phyloP scores from a whole-genome alignment of 2,888 invertebrate genomes.

The Abrostola triplasia region DNA sequence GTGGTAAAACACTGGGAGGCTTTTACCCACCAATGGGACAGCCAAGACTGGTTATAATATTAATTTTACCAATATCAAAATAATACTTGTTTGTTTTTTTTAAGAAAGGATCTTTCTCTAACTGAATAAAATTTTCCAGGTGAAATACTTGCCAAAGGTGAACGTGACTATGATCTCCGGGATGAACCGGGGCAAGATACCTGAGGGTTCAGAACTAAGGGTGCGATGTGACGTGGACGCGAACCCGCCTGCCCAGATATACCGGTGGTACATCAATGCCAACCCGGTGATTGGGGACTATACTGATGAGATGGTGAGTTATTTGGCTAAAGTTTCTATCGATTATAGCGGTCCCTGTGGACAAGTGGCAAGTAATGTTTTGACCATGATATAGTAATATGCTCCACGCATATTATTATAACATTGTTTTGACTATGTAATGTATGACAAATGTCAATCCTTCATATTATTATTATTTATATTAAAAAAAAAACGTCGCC shows the following conservation, averaged over 20 bases:
- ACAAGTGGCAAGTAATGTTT: too few relatives aligned
- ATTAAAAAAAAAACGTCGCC: too few relatives aligned
- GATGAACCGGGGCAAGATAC: slow-evolving; percentile 63
- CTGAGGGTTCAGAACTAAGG: slow-evolving; percentile 77
- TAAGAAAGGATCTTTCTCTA: neutral
- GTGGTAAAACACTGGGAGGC: too few relatives aligned
- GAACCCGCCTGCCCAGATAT: slow-evolving; percentile 94
- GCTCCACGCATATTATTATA: too few relatives aligned
- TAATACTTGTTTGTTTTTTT: neutral
- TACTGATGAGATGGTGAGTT: slow-evolving; percentile 92
- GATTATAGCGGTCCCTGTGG: too few relatives aligned
- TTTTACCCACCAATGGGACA: too few relatives aligned
- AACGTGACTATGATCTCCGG: slow-evolving; percentile 85
- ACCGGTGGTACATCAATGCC: slow-evolving; percentile 96
- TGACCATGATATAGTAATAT: too few relatives aligned
- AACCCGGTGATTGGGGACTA: slow-evolving; percentile 94
- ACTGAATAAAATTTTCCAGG: slow-evolving; percentile 83
- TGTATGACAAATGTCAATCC: too few relatives aligned
- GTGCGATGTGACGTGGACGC: slow-evolving; percentile 94
- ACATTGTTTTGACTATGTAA: too few relatives aligned
- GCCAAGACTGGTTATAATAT: too few relatives aligned
- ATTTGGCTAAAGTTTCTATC: neutral
- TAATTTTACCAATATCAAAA: too few relatives aligned
- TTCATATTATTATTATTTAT: too few relatives aligned
- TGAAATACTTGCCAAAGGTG: slow-evolving; percentile 96